Evolutionary conservation across 2,797 vertebrate genomes (phyloP).

Genomic region (Salmo trutta): DNA sequence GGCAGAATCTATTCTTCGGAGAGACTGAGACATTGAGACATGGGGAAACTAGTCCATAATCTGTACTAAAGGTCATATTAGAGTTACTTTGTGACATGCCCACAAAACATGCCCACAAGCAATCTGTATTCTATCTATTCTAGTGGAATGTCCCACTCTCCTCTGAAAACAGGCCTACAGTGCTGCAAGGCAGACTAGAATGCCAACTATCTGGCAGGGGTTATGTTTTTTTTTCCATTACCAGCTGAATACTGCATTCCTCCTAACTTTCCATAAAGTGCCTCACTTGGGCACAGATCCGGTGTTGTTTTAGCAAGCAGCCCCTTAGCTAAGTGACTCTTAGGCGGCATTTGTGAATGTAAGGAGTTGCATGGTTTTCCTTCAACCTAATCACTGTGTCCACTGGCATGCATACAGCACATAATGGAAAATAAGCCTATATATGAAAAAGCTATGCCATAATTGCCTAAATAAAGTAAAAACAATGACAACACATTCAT

Average conservation of each 20-base stretch:
- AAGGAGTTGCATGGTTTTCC: background rate
- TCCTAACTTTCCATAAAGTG: conserved; percentile 42
- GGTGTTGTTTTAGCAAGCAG: conserved; percentile 27
- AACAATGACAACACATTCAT: conserved; percentile 2
- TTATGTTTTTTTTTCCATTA: conserved; percentile 40
- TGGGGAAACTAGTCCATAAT: background rate
- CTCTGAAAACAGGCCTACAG: conserved; percentile 43
- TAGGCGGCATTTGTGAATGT: conserved; percentile 5
- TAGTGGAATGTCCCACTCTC: conserved; percentile 46
- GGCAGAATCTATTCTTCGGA: background rate
- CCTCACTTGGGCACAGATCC: conserved; percentile 3
- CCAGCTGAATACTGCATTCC: conserved; percentile 46
- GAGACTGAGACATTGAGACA: background rate
- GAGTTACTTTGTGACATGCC: background rate
- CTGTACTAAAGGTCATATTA: background rate
- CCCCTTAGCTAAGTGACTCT: conserved; percentile 24
- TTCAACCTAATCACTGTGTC: conserved; percentile 33
- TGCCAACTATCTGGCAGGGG: conserved; percentile 39
- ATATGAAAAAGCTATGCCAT: too few species aligned
- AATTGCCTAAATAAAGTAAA: too few species aligned
- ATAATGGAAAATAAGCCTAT: background rate
- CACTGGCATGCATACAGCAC: background rate
- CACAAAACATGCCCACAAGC: background rate
- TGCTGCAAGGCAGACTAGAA: conserved; percentile 20
- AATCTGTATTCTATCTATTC: conserved; percentile 1